A percentile compares a stretch with the other conserved stretches of the same genome.
Evolutionary conservation across 2,797 vertebrate species (phyloP).

Genomic region (Mallotus villosus): DNA sequence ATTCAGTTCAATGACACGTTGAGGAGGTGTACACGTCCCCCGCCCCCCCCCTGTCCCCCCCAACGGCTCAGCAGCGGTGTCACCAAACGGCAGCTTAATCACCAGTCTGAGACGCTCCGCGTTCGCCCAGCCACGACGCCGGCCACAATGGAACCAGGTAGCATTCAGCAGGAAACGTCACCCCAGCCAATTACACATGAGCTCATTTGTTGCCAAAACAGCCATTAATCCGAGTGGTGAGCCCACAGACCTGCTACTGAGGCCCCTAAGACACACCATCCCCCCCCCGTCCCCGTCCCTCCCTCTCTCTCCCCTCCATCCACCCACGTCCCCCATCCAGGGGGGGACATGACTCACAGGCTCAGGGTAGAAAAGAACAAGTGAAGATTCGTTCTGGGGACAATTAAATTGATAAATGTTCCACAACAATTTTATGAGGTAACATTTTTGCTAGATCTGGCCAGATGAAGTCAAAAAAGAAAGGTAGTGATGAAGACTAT

Average conservation of each 20-base stretch:
- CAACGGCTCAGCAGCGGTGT: constrained; percentile 47
- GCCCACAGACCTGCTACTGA: constrained; percentile 45
- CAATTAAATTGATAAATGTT: constrained; percentile 38
- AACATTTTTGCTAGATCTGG: not conserved
- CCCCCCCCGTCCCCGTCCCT: no score
- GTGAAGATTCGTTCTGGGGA: constrained; percentile 24
- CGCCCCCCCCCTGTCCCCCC: constrained; percentile 45
- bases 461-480: not conserved
- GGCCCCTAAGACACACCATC: constrained; percentile 12
- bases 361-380: constrained; percentile 29
- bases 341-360: constrained; percentile 40
- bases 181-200: constrained; percentile 70
- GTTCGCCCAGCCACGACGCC: constrained; percentile 46
- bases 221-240: constrained; percentile 72
- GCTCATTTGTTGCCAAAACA: constrained; percentile 79
- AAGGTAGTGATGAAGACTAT: not conserved
- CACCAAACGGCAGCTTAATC: constrained; percentile 64
- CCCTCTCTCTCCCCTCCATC: no score
- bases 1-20: constrained; percentile 51
- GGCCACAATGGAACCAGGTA: constrained; percentile 69
- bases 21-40: constrained; percentile 14
- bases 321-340: constrained; percentile 6
- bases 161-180: constrained; percentile 71
- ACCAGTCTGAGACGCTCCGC: constrained; percentile 49
- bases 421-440: constrained; percentile 16